Conservation (phyloP, 2,113 vertebrate genomes). For the Aramus guarauna region DNA sequence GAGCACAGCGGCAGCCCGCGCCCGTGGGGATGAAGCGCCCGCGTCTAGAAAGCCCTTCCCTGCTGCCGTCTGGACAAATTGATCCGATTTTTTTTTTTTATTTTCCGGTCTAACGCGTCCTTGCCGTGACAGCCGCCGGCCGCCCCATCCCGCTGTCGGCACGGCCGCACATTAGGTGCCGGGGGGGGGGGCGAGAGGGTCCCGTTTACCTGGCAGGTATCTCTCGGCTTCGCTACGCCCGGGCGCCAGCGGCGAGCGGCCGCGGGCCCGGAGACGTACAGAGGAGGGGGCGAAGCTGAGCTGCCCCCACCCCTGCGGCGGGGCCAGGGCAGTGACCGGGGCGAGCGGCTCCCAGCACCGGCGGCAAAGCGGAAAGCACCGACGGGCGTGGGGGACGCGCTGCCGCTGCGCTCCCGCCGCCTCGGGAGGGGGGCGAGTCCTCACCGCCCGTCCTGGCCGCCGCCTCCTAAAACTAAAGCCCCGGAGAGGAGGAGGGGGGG, state of each 20-base stretch:
- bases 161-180: slow-evolving; percentile 24
- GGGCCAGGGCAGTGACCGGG: not conserved
- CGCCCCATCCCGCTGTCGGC: slow-evolving; percentile 11
- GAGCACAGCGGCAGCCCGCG: not conserved
- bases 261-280: not conserved
- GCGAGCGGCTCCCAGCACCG: not conserved
- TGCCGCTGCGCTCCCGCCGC: not conserved
- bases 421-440: not conserved
- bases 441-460: not conserved
- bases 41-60: slow-evolving; percentile 38
- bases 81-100: not conserved
- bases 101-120: slow-evolving; percentile 34
- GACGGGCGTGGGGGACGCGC: too few species aligned
- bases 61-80: slow-evolving; percentile 60
- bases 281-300: not conserved
- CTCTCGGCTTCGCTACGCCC: not conserved
- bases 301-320: not conserved
- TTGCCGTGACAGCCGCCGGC: not conserved
- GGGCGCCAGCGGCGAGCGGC: not conserved
- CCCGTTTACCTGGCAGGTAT: not conserved
- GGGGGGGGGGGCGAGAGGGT: not conserved
- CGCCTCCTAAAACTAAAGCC: not conserved
- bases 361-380: not conserved
- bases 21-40: not conserved
- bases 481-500: not conserved